Percentiles rank a stretch among this genome's conserved stretches.
phyloP scores from a whole-genome alignment of 1,140 invertebrate species.

The Bombus difficillimus region DNA sequence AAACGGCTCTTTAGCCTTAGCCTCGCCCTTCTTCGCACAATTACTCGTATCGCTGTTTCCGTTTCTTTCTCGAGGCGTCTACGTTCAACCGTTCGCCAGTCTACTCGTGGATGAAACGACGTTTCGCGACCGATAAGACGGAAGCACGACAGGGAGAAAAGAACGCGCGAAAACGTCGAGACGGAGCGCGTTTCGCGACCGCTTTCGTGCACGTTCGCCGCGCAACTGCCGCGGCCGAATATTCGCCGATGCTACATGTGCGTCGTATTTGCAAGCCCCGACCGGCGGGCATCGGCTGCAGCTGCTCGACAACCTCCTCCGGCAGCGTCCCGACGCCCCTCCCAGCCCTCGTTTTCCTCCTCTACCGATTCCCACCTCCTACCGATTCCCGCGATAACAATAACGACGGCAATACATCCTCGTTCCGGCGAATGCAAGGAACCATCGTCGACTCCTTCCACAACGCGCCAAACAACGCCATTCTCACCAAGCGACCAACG shows the following conservation, averaged over 20 bases:
- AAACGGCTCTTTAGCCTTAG: neutral
- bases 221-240: constrained; percentile 32
- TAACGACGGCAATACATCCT: neutral
- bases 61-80: too few species aligned
- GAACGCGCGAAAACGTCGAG: neutral
- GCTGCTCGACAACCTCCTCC: neutral
- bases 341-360: neutral
- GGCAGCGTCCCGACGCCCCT: neutral
- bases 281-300: constrained; percentile 15
- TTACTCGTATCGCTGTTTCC: too few species aligned
- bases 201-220: constrained; percentile 6
- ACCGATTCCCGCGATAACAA: neutral
- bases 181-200: neutral
- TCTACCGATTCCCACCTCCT: neutral
- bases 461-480: neutral
- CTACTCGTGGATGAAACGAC: too few species aligned
- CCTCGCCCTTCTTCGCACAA: neutral
- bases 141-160: rapidly evolving
- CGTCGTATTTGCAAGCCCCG: constrained; percentile 33
- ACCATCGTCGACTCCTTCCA: neutral
- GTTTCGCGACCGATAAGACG: too few species aligned
- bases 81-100: too few species aligned
- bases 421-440: neutral
- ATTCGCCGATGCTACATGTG: neutral
- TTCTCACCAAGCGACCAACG: neutral